Percentiles rank a stretch among this genome's conserved stretches.
Evolutionary conservation across 2,888 invertebrate species (phyloP).

Genomic region (Sussaba pulchella): DNA sequence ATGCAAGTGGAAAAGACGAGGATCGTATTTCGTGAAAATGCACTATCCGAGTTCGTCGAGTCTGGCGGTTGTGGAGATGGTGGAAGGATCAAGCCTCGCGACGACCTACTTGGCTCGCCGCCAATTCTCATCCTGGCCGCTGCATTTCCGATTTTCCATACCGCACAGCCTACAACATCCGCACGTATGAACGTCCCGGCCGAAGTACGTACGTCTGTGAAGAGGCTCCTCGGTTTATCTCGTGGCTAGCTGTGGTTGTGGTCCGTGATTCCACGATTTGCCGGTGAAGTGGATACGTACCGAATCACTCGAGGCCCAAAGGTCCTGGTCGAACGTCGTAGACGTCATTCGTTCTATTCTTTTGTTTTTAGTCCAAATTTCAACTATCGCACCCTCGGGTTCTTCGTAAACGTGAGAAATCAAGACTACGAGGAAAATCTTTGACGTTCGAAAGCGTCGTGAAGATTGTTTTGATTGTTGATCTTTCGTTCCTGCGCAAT

Average conservation of each 20-base stretch:
- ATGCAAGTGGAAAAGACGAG: slow-evolving; percentile 46
- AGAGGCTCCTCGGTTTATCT: slow-evolving; percentile 5
- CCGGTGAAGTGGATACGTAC: slow-evolving; percentile 18
- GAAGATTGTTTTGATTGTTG: neutral
- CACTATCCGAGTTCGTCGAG: slow-evolving; percentile 57
- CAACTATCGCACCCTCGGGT: slow-evolving; percentile 1
- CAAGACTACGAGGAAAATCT: slow-evolving; percentile 30
- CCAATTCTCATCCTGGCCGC: slow-evolving; percentile 47
- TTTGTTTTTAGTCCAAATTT: neutral
- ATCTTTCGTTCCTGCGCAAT: neutral
- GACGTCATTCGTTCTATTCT: no score
- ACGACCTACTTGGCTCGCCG: slow-evolving; percentile 59
- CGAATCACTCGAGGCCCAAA: no score
- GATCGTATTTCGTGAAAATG: slow-evolving; percentile 60
- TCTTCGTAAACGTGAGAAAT: no score
- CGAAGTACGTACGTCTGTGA: neutral
- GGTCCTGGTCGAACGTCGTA: no score
- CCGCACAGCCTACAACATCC: neutral
- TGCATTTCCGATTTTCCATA: slow-evolving; percentile 48
- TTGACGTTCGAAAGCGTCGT: slow-evolving; percentile 33
- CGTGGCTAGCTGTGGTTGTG: slow-evolving; percentile 8
- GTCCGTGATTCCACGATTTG: slow-evolving; percentile 11
- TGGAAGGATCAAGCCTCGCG: slow-evolving; percentile 61
- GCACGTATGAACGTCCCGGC: slow-evolving; percentile 10
- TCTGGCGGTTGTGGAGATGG: slow-evolving; percentile 23